phyloP scores from a whole-genome alignment of 2,888 invertebrate genomes.

The Drosophila ustulata region DNA sequence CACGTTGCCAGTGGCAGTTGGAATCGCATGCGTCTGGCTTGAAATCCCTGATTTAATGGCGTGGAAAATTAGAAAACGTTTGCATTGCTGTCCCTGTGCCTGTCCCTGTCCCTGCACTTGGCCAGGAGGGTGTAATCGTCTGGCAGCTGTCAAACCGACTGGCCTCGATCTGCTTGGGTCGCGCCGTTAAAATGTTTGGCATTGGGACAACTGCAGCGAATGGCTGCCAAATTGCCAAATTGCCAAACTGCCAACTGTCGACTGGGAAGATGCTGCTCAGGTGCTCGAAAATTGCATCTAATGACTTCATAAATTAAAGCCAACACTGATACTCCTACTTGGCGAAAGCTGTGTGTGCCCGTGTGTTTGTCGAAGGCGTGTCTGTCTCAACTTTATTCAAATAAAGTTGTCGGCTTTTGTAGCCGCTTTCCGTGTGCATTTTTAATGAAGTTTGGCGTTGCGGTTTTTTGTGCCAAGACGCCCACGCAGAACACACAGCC shows the following conservation, averaged over 20 bases:
- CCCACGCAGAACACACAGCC: background rate
- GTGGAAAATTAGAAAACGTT: constrained; percentile 83
- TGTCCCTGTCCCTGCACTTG: constrained; percentile 4
- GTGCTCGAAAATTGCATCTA: constrained; percentile 70
- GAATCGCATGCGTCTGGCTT: constrained; percentile 60
- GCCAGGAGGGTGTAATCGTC: constrained; percentile 40
- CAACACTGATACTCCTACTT: constrained; percentile 16
- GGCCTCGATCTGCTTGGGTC: constrained; percentile 61
- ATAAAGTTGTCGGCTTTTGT: constrained; percentile 53
- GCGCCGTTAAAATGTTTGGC: constrained; percentile 38
- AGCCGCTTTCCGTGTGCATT: constrained; percentile 62
- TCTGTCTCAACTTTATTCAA: constrained; percentile 44
- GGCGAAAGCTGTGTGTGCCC: background rate
- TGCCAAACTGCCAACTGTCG: constrained; percentile 9
- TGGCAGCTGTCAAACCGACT: constrained; percentile 65
- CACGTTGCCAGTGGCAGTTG: constrained; percentile 52
- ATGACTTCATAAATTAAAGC: constrained; percentile 71
- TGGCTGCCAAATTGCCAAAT: constrained; percentile 54
- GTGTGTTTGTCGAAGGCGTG: constrained; percentile 1
- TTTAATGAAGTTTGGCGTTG: constrained; percentile 70
- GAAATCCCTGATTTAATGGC: constrained; percentile 77
- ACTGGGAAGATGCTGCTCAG: constrained; percentile 40
- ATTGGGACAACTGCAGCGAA: constrained; percentile 56
- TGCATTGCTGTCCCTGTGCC: constrained; percentile 39
- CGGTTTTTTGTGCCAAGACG: constrained; percentile 47